Conservation (phyloP, 2,113 vertebrate genomes). For the Nematolebias whitei region DNA sequence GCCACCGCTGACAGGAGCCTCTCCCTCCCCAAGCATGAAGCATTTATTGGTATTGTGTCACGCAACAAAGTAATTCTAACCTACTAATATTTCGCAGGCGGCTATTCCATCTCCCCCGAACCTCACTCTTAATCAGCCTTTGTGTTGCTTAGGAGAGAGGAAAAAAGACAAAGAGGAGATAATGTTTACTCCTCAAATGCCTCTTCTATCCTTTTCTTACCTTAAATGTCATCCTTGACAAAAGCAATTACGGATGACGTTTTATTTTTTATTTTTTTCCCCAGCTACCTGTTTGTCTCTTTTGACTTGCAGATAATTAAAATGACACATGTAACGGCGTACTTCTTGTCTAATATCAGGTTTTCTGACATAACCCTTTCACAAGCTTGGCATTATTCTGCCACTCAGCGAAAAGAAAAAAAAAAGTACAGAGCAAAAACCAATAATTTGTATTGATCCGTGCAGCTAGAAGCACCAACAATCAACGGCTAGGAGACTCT, state of each 20-base stretch:
- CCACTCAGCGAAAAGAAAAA: conserved; percentile 71
- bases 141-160: conserved; percentile 65
- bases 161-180: conserved; percentile 74
- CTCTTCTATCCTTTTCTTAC: conserved; percentile 67
- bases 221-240: conserved; percentile 75
- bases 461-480: conserved; percentile 39
- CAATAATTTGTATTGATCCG: conserved; percentile 75
- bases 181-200: conserved; percentile 78
- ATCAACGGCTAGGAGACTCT: conserved; percentile 24
- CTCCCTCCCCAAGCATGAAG: conserved; percentile 55
- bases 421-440: conserved; percentile 82
- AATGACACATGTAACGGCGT: conserved; percentile 88
- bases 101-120: conserved; percentile 62
- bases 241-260: conserved; percentile 79
- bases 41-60: conserved; percentile 74
- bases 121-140: conserved; percentile 80
- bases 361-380: conserved; percentile 89
- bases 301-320: conserved; percentile 90
- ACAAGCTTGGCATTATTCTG: conserved; percentile 84
- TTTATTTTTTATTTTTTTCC: conserved; percentile 72
- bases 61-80: conserved; percentile 80
- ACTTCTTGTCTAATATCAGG: conserved; percentile 87
- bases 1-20: conserved; percentile 79
- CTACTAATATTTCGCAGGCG: conserved; percentile 79
- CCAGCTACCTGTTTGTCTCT: conserved; percentile 83